Conservation (phyloP, 2,113 vertebrate species). For the Limanda limanda region DNA sequence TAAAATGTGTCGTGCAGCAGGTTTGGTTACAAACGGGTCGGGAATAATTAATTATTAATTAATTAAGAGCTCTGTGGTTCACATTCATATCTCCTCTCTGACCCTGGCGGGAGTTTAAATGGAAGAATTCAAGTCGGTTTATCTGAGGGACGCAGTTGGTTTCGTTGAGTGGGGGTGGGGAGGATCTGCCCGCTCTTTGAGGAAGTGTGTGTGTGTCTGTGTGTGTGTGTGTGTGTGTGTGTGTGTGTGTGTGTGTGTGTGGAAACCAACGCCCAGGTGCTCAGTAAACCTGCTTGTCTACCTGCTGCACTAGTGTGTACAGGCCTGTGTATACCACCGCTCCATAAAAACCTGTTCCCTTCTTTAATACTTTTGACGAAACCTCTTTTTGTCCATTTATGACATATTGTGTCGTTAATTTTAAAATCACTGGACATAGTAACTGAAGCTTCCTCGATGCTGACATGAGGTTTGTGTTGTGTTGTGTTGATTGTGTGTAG, state of each 20-base stretch:
- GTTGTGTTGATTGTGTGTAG: neutral
- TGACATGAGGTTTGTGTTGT: neutral
- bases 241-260: neutral
- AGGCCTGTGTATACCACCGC: neutral
- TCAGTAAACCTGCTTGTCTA: constrained; percentile 19
- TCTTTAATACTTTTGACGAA: neutral
- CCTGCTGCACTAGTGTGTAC: constrained; percentile 1
- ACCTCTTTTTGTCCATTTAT: neutral
- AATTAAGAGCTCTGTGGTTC: no score
- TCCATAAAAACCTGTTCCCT: neutral
- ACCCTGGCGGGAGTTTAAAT: neutral
- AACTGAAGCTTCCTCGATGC: neutral
- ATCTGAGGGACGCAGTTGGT: neutral
- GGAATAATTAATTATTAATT: no score
- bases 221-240: neutral
- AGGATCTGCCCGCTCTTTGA: constrained; percentile 12
- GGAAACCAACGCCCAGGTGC: constrained; percentile 78
- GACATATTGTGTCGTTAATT: neutral
- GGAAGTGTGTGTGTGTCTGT: constrained; percentile 10
- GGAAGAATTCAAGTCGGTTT: neutral
- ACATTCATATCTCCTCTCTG: no score
- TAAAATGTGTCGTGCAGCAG: no score
- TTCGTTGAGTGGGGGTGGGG: constrained; percentile 55
- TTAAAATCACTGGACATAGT: neutral
- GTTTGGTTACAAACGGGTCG: no score